Percentiles rank a stretch among this genome's conserved stretches.
phyloP scores from a whole-genome alignment of 2,113 vertebrate species.

The Epinephelus moara region DNA sequence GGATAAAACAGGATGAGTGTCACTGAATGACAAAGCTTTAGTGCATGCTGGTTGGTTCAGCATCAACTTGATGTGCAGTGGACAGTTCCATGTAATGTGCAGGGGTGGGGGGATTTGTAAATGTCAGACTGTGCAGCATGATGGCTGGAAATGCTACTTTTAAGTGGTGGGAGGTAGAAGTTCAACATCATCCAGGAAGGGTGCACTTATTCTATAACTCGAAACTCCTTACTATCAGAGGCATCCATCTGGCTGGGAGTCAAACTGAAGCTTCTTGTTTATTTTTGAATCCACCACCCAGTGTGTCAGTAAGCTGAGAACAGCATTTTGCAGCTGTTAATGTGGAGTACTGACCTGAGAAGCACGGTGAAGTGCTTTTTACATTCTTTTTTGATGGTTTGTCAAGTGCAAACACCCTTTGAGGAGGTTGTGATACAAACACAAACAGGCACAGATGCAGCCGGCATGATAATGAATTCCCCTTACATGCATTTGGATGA shows the following conservation, averaged over 20 bases:
- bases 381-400: conserved; percentile 15
- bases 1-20: neutral
- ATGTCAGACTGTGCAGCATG: neutral
- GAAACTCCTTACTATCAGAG: conserved; percentile 22
- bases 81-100: neutral
- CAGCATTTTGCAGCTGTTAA: conserved; percentile 19
- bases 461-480: conserved; percentile 9
- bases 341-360: neutral
- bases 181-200: conserved; percentile 18
- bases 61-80: neutral
- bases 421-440: neutral
- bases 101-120: neutral
- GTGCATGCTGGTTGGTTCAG: too few relatives aligned
- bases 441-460: neutral
- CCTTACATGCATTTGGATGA: conserved; percentile 41
- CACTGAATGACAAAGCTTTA: neutral
- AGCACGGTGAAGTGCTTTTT: conserved; percentile 29
- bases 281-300: neutral
- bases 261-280: conserved; percentile 29
- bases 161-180: neutral
- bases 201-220: conserved; percentile 8
- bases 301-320: conserved; percentile 5
- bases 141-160: neutral
- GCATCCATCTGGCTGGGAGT: conserved; percentile 11
- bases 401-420: conserved; percentile 37